A percentile compares a stretch with the other conserved stretches of the same genome.
These are phyloP conservation scores for Enhydra lutris DNA, from an alignment of 2,113 vertebrate species.

Conservation along the genomic window DNA sequence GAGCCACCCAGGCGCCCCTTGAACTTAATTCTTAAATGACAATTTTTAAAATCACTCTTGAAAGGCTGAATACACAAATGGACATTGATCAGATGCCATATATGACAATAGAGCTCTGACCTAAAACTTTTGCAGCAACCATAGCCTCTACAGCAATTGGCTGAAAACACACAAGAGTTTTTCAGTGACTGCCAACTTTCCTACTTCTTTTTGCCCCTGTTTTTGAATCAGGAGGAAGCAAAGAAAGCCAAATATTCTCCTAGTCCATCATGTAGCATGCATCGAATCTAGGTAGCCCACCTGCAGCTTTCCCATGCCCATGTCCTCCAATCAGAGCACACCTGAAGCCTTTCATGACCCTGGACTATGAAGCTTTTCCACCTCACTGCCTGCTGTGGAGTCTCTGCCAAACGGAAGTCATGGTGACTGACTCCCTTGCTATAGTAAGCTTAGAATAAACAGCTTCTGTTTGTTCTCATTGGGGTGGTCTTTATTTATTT, in stretches of 20 bases:
- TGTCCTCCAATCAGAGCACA: not conserved
- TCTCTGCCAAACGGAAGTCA: not conserved
- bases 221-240: not conserved
- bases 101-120: not conserved
- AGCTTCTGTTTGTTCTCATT: not conserved
- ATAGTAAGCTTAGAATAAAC: not conserved
- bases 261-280: not conserved
- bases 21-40: not conserved
- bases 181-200: not conserved
- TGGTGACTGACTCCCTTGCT: not conserved
- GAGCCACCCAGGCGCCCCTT: not conserved
- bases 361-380: not conserved
- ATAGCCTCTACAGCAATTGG: not conserved
- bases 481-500: not conserved
- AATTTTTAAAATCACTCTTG: not conserved
- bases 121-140: not conserved
- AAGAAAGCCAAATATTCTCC: not conserved
- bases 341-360: not conserved
- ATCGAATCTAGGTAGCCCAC: not conserved
- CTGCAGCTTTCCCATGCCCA: not conserved
- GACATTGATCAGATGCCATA: not conserved
- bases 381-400: not conserved
- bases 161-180: not conserved
- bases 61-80: not conserved
- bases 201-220: not conserved